These are phyloP conservation scores for Sycophila texana DNA, from an alignment of 2,888 invertebrate genomes.

Conservation along the genomic window DNA sequence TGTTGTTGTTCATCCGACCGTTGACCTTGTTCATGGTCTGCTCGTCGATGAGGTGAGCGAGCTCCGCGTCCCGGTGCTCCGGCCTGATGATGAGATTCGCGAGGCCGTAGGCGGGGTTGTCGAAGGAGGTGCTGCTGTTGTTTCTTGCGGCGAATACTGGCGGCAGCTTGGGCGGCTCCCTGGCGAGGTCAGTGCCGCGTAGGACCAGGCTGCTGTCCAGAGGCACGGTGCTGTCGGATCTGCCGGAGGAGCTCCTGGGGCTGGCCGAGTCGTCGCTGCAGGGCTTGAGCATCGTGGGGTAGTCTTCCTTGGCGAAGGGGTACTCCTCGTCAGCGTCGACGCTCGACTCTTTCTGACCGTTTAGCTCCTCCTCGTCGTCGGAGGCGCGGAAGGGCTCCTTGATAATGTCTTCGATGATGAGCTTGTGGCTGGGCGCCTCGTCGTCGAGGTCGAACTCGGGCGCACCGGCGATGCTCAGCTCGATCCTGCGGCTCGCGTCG, in stretches of 20 bases:
- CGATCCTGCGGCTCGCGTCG: conserved; percentile 76
- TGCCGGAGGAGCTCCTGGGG: conserved; percentile 72
- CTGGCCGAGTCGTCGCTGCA: conserved; percentile 74
- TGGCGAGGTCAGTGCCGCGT: conserved; percentile 35
- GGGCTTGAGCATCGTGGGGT: conserved; percentile 73
- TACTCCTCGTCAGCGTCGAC: conserved; percentile 74
- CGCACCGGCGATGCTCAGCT: conserved; percentile 49
- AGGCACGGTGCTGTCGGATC: conserved; percentile 73
- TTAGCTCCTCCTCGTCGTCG: conserved; percentile 58
- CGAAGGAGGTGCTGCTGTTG: conserved; percentile 67
- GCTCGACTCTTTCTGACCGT: conserved; percentile 68
- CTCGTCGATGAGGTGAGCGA: conserved; percentile 70
- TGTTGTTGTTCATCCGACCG: conserved; percentile 34
- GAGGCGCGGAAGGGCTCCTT: conserved; percentile 77
- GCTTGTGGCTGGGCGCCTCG: conserved; percentile 32
- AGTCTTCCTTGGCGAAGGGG: conserved; percentile 74
- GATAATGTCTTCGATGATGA: conserved; percentile 63
- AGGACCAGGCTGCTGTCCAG: conserved; percentile 68
- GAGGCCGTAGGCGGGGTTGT: conserved; percentile 72
- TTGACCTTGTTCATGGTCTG: conserved; percentile 49
- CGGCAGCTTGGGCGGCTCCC: conserved; percentile 62
- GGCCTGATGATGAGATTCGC: conserved; percentile 69
- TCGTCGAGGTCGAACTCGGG: conserved; percentile 53
- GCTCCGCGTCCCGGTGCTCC: conserved; percentile 69
- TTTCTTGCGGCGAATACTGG: conserved; percentile 28